Evolutionary conservation across 2,113 vertebrate genomes (phyloP).

Genomic region (Ammodytes dubius): DNA sequence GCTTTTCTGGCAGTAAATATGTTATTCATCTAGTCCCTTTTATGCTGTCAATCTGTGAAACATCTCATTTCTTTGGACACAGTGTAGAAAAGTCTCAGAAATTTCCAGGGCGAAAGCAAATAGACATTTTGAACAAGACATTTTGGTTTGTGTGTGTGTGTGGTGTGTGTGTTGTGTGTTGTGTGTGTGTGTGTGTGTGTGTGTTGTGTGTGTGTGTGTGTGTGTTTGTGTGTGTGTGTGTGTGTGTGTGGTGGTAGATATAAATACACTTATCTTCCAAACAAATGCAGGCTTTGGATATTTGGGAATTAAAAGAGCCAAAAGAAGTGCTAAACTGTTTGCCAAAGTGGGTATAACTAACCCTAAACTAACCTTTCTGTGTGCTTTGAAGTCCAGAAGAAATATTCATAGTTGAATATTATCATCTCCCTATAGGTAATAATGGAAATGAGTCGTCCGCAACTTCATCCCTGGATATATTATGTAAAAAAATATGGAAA

Average conservation of each 20-base stretch:
- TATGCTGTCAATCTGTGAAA: constrained; percentile 8
- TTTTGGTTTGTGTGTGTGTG: neutral
- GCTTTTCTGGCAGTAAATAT: constrained; percentile 9
- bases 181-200: neutral
- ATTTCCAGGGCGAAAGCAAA: neutral
- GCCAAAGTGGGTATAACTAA: neutral
- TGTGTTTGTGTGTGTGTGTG: neutral
- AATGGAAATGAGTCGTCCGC: neutral
- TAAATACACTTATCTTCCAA: constrained; percentile 12
- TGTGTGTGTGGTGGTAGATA: constrained; percentile 6
- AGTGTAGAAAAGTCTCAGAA: constrained; percentile 2
- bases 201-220: neutral
- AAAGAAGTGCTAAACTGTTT: neutral
- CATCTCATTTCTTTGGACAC: constrained; percentile 31
- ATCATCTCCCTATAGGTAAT: neutral
- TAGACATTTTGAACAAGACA: neutral
- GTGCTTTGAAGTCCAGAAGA: neutral
- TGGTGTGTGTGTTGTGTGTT: too few species aligned
- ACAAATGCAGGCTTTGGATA: neutral
- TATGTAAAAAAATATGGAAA: neutral
- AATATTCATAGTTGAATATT: neutral
- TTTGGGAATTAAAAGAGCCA: neutral
- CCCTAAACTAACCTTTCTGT: neutral
- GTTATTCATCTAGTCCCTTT: constrained; percentile 22
- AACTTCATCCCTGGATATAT: neutral